These are phyloP conservation scores for Morpho achilles DNA, from an alignment of 2,888 invertebrate genomes.

Conservation along the genomic window DNA sequence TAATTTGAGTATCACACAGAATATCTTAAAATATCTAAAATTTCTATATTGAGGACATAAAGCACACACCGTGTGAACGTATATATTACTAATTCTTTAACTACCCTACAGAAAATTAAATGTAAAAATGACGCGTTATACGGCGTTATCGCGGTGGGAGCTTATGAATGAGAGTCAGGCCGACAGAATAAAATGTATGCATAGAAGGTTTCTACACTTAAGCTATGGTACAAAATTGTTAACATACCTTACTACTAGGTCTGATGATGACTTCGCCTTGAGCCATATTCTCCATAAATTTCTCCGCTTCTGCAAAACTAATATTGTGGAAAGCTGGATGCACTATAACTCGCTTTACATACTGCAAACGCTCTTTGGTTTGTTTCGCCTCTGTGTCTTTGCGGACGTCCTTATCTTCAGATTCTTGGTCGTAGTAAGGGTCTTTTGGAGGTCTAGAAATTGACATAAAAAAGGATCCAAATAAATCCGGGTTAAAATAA, in stretches of 20 bases:
- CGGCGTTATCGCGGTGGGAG: too few relatives aligned
- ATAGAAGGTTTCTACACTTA: too few relatives aligned
- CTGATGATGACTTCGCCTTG: conserved; percentile 98
- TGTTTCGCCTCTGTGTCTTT: conserved; percentile 90
- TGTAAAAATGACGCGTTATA: too few relatives aligned
- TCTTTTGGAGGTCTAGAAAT: conserved; percentile 88
- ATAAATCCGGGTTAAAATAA: too few relatives aligned
- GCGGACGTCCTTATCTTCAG: conserved; percentile 88
- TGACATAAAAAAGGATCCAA: background rate
- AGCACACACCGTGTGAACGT: too few relatives aligned
- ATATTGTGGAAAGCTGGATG: conserved; percentile 99
- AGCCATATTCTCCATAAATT: conserved; percentile 93
- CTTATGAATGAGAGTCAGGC: too few relatives aligned
- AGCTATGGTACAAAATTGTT: background rate
- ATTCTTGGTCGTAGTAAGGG: conserved; percentile 92
- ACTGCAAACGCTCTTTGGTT: conserved; percentile 89
- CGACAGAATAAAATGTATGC: too few relatives aligned
- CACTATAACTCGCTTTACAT: conserved; percentile 97
- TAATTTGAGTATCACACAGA: too few relatives aligned
- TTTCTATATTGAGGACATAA: too few relatives aligned
- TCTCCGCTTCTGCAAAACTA: conserved; percentile 94
- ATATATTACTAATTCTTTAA: too few relatives aligned
- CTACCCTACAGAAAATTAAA: too few relatives aligned
- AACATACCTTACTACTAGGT: conserved; percentile 93
- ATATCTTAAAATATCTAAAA: too few relatives aligned